phyloP scores from a whole-genome alignment of 2,113 vertebrate species.

The Colinus virginianus region DNA sequence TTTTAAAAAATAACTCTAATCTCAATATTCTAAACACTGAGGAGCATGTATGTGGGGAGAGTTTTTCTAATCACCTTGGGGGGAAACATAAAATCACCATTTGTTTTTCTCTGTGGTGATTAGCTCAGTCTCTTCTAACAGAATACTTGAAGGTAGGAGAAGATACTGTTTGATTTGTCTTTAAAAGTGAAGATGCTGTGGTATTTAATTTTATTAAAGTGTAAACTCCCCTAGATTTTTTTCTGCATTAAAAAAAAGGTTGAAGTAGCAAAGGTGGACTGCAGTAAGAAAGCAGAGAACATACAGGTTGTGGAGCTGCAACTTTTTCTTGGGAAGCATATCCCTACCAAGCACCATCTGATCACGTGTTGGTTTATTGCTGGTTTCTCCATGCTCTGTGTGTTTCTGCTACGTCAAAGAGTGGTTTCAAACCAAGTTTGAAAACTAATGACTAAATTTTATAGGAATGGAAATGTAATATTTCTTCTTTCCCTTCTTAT shows the following conservation, averaged over 20 bases:
- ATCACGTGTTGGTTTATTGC: background rate
- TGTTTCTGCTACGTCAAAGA: background rate
- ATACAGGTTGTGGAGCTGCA: background rate
- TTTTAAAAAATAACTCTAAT: background rate
- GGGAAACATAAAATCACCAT: background rate
- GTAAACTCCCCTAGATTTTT: background rate
- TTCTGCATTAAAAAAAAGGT: background rate
- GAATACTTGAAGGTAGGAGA: background rate
- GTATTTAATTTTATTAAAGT: background rate
- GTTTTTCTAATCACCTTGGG: background rate
- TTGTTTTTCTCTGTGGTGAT: background rate
- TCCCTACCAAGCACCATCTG: background rate
- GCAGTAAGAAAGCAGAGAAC: background rate
- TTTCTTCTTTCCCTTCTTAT: constrained; percentile 3
- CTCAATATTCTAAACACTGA: background rate
- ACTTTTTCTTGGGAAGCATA: background rate
- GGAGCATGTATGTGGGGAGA: accelerated
- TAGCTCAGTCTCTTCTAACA: background rate
- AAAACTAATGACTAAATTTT: background rate
- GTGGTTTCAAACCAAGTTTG: background rate
- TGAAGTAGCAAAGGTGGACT: background rate
- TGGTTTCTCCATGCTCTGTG: background rate
- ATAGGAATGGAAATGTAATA: background rate
- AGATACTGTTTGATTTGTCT: too few species aligned
- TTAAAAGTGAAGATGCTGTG: background rate